A percentile compares a stretch with the other conserved stretches of the same genome.
Conservation (phyloP, 2,113 vertebrate genomes). For the Sterrhoptilus dennistouni region DNA sequence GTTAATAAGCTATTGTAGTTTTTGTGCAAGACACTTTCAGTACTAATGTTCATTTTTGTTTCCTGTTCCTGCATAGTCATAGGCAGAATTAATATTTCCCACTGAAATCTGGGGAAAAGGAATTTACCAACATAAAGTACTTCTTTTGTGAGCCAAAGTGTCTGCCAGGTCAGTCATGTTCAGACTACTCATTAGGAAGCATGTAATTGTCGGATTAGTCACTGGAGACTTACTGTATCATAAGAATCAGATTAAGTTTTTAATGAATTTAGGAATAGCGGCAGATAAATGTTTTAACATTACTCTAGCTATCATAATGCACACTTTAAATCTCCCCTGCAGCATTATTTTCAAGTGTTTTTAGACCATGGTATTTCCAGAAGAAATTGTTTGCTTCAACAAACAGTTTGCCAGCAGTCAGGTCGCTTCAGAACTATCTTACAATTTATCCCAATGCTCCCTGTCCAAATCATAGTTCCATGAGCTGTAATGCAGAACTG, state of each 20-base stretch:
- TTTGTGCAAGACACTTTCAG: neutral
- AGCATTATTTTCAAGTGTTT: neutral
- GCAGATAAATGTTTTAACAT: conserved; percentile 33
- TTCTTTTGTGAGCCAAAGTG: neutral
- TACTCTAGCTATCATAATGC: neutral
- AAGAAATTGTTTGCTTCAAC: neutral
- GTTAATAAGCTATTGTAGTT: conserved; percentile 6
- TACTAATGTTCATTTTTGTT: neutral
- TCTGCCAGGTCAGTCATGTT: conserved; percentile 29
- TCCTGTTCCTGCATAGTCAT: neutral
- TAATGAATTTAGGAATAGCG: neutral
- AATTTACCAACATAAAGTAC: neutral
- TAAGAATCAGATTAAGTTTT: conserved; percentile 52
- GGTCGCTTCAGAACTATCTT: neutral
- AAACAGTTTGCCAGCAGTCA: neutral
- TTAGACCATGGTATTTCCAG: neutral
- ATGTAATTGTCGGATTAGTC: conserved; percentile 22
- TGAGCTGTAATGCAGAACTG: neutral
- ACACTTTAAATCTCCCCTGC: neutral
- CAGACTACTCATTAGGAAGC: conserved; percentile 32
- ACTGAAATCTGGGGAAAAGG: neutral
- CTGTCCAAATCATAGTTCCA: neutral
- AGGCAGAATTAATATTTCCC: neutral
- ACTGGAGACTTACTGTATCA: conserved; percentile 33
- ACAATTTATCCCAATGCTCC: neutral